Percentiles rank a stretch among this genome's conserved stretches.
phyloP scores from a whole-genome alignment of 2,888 invertebrate species.

The Polyploca ridens region DNA sequence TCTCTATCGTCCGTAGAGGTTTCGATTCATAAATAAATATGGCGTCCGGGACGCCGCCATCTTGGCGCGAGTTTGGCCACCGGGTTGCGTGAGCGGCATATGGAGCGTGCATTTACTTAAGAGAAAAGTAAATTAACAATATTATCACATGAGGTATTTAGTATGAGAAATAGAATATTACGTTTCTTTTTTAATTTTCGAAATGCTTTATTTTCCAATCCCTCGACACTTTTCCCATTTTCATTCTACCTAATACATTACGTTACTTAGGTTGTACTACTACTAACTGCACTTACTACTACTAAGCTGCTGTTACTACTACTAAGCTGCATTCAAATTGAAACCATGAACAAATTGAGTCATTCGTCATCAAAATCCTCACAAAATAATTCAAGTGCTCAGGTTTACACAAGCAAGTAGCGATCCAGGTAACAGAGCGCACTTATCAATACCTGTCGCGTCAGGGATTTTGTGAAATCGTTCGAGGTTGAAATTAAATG shows the following conservation, averaged over 20 bases:
- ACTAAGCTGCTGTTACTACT: not conserved
- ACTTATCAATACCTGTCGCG: slow-evolving; percentile 24
- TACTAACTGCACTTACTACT: not conserved
- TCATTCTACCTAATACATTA: not conserved
- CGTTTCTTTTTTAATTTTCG: no score
- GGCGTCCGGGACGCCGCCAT: slow-evolving; percentile 49
- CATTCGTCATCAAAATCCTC: slow-evolving; percentile 13
- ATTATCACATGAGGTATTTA: not conserved
- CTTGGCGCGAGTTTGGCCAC: slow-evolving; percentile 41
- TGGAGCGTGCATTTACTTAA: slow-evolving; percentile 28
- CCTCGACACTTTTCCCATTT: not conserved
- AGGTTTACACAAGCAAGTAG: slow-evolving; percentile 6
- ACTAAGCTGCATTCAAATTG: not conserved
- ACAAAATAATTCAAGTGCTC: slow-evolving; percentile 18
- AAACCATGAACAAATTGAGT: not conserved
- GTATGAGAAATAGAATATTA: no score
- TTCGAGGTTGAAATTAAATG: slow-evolving; percentile 36
- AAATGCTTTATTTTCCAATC: no score
- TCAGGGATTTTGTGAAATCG: not conserved
- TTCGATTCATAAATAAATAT: slow-evolving; percentile 66
- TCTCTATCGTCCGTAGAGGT: slow-evolving; percentile 50
- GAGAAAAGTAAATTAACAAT: not conserved
- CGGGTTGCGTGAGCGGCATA: slow-evolving; percentile 55
- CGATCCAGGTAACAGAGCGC: slow-evolving; percentile 21
- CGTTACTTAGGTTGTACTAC: not conserved